These are phyloP conservation scores for Archaeoteleia sp. DNA, from an alignment of 2,888 invertebrate species.

Conservation along the genomic window DNA sequence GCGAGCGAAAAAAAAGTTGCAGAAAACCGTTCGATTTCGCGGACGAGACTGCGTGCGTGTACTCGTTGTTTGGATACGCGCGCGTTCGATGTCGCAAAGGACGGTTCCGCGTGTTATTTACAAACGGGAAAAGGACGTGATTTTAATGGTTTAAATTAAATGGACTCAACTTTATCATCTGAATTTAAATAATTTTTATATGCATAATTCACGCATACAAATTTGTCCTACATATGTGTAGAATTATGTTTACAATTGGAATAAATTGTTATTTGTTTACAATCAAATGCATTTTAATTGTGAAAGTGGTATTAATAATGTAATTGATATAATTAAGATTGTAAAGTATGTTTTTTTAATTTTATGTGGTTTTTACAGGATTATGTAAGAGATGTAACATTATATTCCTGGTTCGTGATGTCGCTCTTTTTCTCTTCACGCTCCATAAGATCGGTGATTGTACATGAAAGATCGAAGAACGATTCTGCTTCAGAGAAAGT, in stretches of 20 bases:
- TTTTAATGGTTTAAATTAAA: conserved; percentile 15
- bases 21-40: conserved; percentile 53
- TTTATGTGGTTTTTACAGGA: neutral
- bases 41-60: conserved; percentile 14
- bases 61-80: conserved; percentile 24
- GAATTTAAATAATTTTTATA: conserved; percentile 7
- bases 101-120: conserved; percentile 39
- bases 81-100: too few relatives aligned
- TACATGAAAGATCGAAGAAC: conserved; percentile 37
- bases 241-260: too few relatives aligned
- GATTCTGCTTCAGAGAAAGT: conserved; percentile 40
- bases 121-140: conserved; percentile 32
- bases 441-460: conserved; percentile 33
- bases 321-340: conserved; percentile 1
- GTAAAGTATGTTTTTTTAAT: conserved; percentile 3
- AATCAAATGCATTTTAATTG: too few relatives aligned
- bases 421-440: conserved; percentile 28
- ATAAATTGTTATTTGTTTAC: too few relatives aligned
- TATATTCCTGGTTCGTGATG: conserved; percentile 10
- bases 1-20: conserved; percentile 44
- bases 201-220: too few relatives aligned
- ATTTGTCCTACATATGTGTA: too few relatives aligned
- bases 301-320: too few relatives aligned
- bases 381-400: conserved; percentile 14
- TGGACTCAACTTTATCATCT: neutral